Evolutionary conservation across 2,113 vertebrate genomes (phyloP).

Genomic region (Ailuropoda melanoleuca): DNA sequence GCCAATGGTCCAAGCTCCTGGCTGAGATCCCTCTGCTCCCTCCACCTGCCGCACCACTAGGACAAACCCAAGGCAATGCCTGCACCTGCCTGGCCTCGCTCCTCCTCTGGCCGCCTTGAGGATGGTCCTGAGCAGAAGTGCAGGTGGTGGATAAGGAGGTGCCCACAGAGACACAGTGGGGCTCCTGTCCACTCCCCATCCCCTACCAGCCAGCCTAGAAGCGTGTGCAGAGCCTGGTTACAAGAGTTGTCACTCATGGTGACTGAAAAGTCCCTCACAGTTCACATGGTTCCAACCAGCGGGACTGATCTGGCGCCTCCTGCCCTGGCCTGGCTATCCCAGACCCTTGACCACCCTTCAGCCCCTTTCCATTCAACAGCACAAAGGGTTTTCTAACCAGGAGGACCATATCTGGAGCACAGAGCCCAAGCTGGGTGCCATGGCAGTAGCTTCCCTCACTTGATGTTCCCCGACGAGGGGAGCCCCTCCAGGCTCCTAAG

Average conservation of each 20-base stretch:
- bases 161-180: not conserved
- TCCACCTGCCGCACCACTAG: not conserved
- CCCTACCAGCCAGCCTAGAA: not conserved
- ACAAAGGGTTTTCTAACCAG: not conserved
- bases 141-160: not conserved
- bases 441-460: too few relatives aligned
- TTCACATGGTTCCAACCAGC: not conserved
- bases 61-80: fast-evolving
- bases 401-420: not conserved
- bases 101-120: not conserved
- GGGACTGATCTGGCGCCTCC: not conserved
- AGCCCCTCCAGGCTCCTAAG: too few relatives aligned
- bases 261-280: not conserved
- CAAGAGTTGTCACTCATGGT: not conserved
- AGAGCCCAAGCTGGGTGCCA: fast-evolving
- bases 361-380: not conserved
- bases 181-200: not conserved
- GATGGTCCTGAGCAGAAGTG: not conserved
- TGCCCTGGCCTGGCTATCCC: too few relatives aligned
- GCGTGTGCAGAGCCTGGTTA: not conserved
- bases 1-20: not conserved
- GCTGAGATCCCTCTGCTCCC: not conserved
- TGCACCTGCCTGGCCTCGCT: not conserved
- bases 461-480: not conserved
- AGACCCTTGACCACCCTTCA: not conserved